These are phyloP conservation scores for Ostrea edulis DNA, from an alignment of 1,140 invertebrate species.

Conservation along the genomic window DNA sequence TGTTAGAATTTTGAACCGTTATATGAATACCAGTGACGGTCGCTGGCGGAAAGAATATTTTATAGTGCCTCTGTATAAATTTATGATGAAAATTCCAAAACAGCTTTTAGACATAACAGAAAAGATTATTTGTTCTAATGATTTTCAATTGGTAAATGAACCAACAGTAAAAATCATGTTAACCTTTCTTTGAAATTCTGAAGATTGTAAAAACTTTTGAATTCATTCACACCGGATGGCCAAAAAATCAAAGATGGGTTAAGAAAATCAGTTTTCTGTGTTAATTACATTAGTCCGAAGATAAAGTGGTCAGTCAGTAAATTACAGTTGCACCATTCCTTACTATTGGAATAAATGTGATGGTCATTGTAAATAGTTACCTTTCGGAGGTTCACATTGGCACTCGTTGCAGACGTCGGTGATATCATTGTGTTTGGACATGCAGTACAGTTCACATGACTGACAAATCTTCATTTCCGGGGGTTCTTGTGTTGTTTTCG, in stretches of 20 bases:
- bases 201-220: too few relatives aligned
- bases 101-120: not conserved
- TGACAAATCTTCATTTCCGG: conserved; percentile 5
- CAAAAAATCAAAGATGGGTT: not conserved
- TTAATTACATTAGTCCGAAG: not conserved
- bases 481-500: not conserved
- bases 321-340: too few relatives aligned
- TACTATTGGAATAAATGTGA: too few relatives aligned
- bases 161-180: too few relatives aligned
- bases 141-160: too few relatives aligned
- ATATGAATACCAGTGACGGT: not conserved
- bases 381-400: conserved; percentile 20
- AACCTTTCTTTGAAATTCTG: too few relatives aligned
- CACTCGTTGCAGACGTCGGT: conserved; percentile 2
- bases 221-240: not conserved
- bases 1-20: conserved; percentile 18
- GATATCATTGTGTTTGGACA: not conserved
- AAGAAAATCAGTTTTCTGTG: not conserved
- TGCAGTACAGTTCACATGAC: conserved; percentile 19
- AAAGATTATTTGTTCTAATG: too few relatives aligned
- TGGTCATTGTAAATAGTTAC: not conserved
- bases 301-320: not conserved
- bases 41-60: not conserved
- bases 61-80: not conserved
- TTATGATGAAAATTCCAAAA: not conserved